Percentiles rank a stretch among this genome's conserved stretches.
Conservation (phyloP, 2,888 invertebrate species). For the Leucoma salicis region DNA sequence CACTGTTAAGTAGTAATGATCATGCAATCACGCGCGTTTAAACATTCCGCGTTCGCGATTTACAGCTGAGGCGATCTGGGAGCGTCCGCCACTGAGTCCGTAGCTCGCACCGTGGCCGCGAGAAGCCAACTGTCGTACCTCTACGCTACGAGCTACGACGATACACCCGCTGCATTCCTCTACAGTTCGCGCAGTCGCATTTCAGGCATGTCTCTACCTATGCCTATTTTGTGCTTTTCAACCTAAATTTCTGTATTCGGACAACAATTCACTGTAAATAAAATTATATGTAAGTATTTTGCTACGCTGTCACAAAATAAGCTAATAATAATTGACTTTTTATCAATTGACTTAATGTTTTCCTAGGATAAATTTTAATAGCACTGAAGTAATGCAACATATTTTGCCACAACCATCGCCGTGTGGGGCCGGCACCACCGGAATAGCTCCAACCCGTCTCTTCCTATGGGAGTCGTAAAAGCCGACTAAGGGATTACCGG, state of each 20-base stretch:
- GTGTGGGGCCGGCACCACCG: too few relatives aligned
- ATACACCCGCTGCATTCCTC: constrained; percentile 47
- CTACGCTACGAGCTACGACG: too few relatives aligned
- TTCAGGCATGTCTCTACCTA: neutral
- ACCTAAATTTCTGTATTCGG: neutral
- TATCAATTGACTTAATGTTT: too few relatives aligned
- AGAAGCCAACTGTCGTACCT: constrained; percentile 58
- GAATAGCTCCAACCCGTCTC: too few relatives aligned
- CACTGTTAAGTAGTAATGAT: constrained; percentile 61
- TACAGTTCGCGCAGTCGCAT: constrained; percentile 70
- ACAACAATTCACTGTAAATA: neutral
- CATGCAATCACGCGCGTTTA: constrained; percentile 64
- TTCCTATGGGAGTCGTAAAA: too few relatives aligned
- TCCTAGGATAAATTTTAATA: too few relatives aligned
- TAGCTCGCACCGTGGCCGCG: constrained; percentile 46
- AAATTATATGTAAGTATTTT: neutral
- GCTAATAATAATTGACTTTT: too few relatives aligned
- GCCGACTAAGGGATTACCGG: too few relatives aligned
- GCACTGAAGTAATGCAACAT: too few relatives aligned
- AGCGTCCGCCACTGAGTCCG: constrained; percentile 22
- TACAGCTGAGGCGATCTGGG: constrained; percentile 25
- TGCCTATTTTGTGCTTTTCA: neutral
- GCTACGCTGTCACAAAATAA: too few relatives aligned
- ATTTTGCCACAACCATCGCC: too few relatives aligned
- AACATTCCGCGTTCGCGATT: constrained; percentile 57